Conservation (phyloP, 1,140 invertebrate genomes). For the Tribolium castaneum region DNA sequence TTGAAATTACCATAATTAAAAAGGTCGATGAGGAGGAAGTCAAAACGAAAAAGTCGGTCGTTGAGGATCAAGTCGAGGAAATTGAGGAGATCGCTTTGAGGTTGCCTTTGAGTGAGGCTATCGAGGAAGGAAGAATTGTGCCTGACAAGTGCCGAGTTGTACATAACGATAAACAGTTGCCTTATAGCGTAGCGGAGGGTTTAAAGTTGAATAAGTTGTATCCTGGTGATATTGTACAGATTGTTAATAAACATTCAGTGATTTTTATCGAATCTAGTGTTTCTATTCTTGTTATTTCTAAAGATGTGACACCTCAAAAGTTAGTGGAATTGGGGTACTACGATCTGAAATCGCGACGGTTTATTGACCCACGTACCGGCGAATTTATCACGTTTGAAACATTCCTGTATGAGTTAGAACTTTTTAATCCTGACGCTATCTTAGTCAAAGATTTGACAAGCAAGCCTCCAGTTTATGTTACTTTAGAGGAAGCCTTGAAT, state of each 20-base stretch:
- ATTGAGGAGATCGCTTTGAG: neutral
- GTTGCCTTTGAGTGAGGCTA: constrained; percentile 74
- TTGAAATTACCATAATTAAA: constrained; percentile 43
- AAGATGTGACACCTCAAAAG: constrained; percentile 72
- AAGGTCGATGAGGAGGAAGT: constrained; percentile 35
- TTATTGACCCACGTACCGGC: constrained; percentile 82
- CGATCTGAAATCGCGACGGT: constrained; percentile 78
- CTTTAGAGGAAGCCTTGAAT: constrained; percentile 80
- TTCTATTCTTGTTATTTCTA: constrained; percentile 66
- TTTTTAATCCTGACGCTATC: constrained; percentile 81
- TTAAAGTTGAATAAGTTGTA: constrained; percentile 74
- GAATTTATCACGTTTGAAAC: constrained; percentile 81
- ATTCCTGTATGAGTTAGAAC: constrained; percentile 77
- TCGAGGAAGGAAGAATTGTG: constrained; percentile 78
- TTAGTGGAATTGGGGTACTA: constrained; percentile 80
- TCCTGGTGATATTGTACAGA: constrained; percentile 74
- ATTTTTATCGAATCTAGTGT: constrained; percentile 61
- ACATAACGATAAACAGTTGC: constrained; percentile 68
- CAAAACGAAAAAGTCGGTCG: constrained; percentile 5
- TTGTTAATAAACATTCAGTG: constrained; percentile 68
- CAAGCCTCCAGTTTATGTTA: constrained; percentile 74
- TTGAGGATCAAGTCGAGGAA: constrained; percentile 28
- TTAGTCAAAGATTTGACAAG: constrained; percentile 81
- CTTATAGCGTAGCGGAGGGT: constrained; percentile 72
- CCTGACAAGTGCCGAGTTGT: constrained; percentile 77